Base-by-base conservation (phyloP, 2,797 vertebrate genomes). In the Leptoclinus maculatus region DNA sequence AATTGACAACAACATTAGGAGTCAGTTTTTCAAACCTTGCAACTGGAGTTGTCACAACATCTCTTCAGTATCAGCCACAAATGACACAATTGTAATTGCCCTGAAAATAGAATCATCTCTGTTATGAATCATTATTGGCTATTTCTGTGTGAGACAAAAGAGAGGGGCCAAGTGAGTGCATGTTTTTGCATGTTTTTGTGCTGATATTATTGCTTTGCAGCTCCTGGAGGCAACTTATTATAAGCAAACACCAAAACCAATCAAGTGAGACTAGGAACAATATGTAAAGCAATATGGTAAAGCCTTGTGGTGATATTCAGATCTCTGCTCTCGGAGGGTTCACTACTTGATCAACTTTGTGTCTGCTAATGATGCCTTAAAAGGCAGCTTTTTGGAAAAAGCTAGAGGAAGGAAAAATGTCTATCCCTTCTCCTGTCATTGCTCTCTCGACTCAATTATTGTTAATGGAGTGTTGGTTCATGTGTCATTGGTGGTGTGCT, bases 201-300 rank as follows among this genome's bases (percentile, higher is more conserved):
- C 27, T 57, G 7, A 58, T 60, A 65, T 66, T 71, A 68, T 84
- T 83, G 74, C 80, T 83, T 63, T 59, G 51, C 63, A 64, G 54
- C 54, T 83, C 77, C 87, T 86, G 38, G 51, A 72, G 86, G 88
- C 80, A 71, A 70, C 58, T 71, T 84, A 88, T 83, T 65, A 90
- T 82, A 76, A 80, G 87, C 66, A 91, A 87, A 89, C 79, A 87
- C 67, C 63, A 79, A 89, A 91, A 83, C 66, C 72, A 85, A 70
- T 87, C 83, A 88, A 83, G 78, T 76, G 67, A 83, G 64, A 88
- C 82, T 51, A 45, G 59, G 83, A 81, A 82, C 56, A 86, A 88
- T 81, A 72, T 76, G 78, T 63, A 68, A 85, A 87, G n/a, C n/a
- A n/a, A n/a, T n/a, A n/a, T n/a, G n/a, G n/a, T 66, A 84, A 75